These are phyloP conservation scores for Pheucticus melanocephalus DNA, from an alignment of 2,113 vertebrate species.

Conservation along the genomic window DNA sequence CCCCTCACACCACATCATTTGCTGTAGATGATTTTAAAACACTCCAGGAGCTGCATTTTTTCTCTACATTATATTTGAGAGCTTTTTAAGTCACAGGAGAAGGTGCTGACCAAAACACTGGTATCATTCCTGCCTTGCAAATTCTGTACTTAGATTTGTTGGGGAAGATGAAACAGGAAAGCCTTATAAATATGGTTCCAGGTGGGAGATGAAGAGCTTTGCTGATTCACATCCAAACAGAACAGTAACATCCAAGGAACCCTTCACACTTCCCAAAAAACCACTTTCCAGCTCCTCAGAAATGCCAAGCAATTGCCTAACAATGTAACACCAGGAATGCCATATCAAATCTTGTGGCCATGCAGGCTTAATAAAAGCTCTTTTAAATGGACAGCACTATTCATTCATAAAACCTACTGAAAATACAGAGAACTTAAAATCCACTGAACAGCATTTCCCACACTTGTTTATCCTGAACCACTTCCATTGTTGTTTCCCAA, in stretches of 20 bases:
- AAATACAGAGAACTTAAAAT: conserved; percentile 7
- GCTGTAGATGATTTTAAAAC: not conserved
- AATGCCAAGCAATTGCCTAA: not conserved
- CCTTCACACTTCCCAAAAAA: not conserved
- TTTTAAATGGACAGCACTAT: not conserved
- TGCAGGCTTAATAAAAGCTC: not conserved
- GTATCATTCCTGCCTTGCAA: not conserved
- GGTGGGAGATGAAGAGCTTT: not conserved
- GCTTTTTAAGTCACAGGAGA: not conserved
- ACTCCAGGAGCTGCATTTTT: not conserved
- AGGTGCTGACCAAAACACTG: fast-evolving
- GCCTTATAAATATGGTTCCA: not conserved
- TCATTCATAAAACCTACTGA: not conserved
- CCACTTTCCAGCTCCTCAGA: not conserved
- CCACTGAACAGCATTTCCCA: conserved; percentile 26
- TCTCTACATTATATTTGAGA: not conserved
- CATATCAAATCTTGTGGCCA: not conserved
- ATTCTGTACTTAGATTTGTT: not conserved
- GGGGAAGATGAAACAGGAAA: too few species aligned
- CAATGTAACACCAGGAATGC: not conserved
- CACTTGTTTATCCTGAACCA: conserved; percentile 40
- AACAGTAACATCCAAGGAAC: not conserved
- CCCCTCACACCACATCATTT: not conserved
- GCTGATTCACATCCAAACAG: not conserved
- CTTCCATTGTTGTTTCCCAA: conserved; percentile 3